Percentiles rank a stretch among this genome's conserved stretches.
phyloP scores from a whole-genome alignment of 2,888 invertebrate species.

The Craniophora ligustri region DNA sequence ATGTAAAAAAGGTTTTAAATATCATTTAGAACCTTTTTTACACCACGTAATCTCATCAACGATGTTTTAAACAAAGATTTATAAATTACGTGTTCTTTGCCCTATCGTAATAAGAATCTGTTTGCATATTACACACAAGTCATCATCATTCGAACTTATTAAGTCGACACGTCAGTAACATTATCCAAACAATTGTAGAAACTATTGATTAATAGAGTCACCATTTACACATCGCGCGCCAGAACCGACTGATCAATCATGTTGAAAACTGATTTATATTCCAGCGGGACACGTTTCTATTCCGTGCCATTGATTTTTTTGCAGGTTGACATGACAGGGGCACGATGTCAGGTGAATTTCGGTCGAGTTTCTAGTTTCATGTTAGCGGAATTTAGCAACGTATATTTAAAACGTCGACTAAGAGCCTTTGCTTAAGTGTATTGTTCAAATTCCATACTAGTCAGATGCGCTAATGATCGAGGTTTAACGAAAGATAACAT shows the following conservation, averaged over 20 bases:
- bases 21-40: too few species aligned
- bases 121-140: background rate
- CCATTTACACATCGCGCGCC: slow-evolving; percentile 40
- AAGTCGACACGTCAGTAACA: slow-evolving; percentile 16
- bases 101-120: too few species aligned
- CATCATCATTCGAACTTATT: slow-evolving; percentile 3
- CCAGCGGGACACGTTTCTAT: slow-evolving; percentile 35
- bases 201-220: slow-evolving; percentile 39
- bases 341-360: slow-evolving; percentile 44
- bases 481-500: too few species aligned
- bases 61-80: too few species aligned
- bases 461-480: too few species aligned
- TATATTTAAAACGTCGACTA: slow-evolving; percentile 7
- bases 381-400: slow-evolving; percentile 28
- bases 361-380: slow-evolving; percentile 31
- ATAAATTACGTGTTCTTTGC: too few species aligned
- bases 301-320: slow-evolving; percentile 42
- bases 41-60: too few species aligned
- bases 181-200: slow-evolving; percentile 25
- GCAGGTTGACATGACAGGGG: slow-evolving; percentile 41
- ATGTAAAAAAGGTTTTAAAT: too few species aligned
- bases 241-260: slow-evolving; percentile 39
- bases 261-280: slow-evolving; percentile 42
- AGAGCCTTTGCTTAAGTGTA: too few species aligned
- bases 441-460: too few species aligned